These are phyloP conservation scores for Hoplostethus atlanticus DNA, from an alignment of 2,797 vertebrate species.

Conservation along the genomic window DNA sequence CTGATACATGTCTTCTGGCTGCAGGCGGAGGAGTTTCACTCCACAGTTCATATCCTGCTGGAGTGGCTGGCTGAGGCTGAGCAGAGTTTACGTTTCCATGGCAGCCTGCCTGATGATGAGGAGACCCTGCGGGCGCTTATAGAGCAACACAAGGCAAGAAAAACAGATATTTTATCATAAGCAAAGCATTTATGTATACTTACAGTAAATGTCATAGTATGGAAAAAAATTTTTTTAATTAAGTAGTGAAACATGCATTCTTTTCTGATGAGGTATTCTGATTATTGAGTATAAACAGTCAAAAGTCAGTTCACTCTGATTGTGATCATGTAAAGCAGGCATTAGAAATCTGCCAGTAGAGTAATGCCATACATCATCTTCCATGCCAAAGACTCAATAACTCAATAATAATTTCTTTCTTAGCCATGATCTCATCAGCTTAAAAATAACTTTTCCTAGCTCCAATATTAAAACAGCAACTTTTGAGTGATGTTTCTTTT, in stretches of 20 bases:
- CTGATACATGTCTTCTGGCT: slow-evolving; percentile 40
- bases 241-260: slow-evolving; percentile 33
- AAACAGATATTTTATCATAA: slow-evolving; percentile 13
- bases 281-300: slow-evolving; percentile 32
- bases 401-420: slow-evolving; percentile 38
- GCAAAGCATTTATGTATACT: not conserved
- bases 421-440: slow-evolving; percentile 68
- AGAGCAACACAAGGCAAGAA: slow-evolving; percentile 93
- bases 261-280: slow-evolving; percentile 52
- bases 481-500: slow-evolving; percentile 16
- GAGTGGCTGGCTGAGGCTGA: slow-evolving; percentile 99
- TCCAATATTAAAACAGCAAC: slow-evolving; percentile 15
- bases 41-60: slow-evolving; percentile 94
- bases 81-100: slow-evolving; percentile 96
- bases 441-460: slow-evolving; percentile 37
- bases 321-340: slow-evolving; percentile 32
- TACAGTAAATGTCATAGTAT: not conserved
- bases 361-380: slow-evolving; percentile 47
- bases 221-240: slow-evolving; percentile 22
- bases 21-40: slow-evolving; percentile 98
- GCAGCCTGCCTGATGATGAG: slow-evolving; percentile 94
- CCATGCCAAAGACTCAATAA: slow-evolving; percentile 54
- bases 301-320: slow-evolving; percentile 9
- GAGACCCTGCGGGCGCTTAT: slow-evolving; percentile 92
- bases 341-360: slow-evolving; percentile 30